These are phyloP conservation scores for Limnephilus rhombicus DNA, from an alignment of 2,888 invertebrate genomes.

Conservation along the genomic window DNA sequence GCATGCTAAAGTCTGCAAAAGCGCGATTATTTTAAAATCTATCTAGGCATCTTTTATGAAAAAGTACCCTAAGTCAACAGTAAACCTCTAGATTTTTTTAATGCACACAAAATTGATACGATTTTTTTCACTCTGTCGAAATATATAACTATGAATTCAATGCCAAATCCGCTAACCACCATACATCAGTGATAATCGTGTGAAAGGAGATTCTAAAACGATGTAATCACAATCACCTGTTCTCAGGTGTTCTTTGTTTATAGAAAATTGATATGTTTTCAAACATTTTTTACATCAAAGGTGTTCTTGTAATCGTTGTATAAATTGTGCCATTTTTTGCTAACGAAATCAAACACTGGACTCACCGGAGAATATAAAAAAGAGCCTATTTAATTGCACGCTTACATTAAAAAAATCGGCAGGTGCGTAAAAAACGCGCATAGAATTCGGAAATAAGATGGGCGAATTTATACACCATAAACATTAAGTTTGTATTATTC, in stretches of 20 bases:
- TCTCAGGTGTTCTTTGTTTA: background rate
- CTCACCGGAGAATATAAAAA: background rate
- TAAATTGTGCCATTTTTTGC: background rate
- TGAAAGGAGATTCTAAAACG: background rate
- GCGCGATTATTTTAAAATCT: too few species aligned
- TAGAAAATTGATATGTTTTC: background rate
- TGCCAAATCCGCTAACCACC: background rate
- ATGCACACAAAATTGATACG: too few species aligned
- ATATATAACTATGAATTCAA: background rate
- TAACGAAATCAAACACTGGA: background rate
- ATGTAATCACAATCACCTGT: background rate
- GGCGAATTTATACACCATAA: background rate
- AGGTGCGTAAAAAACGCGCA: conserved; percentile 17
- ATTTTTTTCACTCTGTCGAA: background rate
- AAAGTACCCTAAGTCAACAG: too few species aligned
- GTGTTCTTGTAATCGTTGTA: background rate
- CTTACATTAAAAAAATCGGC: conserved; percentile 13
- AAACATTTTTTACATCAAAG: background rate
- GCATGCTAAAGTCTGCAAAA: too few species aligned
- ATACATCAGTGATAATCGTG: background rate
- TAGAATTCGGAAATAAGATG: conserved; percentile 13
- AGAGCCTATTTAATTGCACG: background rate
- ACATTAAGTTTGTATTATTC: background rate
- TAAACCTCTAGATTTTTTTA: too few species aligned
- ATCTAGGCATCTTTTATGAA: too few species aligned